Conservation (phyloP, 2,113 vertebrate species). For the Alectura lathami region DNA sequence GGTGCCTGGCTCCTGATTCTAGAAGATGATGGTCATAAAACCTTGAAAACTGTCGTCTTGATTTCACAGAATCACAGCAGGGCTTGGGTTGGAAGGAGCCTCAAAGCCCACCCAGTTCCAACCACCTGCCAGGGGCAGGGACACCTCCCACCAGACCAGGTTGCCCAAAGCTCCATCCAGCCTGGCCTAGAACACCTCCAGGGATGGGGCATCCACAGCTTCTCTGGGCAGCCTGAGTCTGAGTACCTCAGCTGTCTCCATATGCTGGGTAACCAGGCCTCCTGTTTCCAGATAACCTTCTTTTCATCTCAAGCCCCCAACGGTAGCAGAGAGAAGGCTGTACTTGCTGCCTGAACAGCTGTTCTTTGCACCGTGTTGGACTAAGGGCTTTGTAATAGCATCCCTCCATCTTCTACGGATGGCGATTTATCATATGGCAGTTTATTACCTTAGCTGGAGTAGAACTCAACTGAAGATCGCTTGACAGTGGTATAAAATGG, state of each 20-base stretch:
- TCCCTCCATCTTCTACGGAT: neutral
- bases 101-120: neutral
- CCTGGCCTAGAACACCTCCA: neutral
- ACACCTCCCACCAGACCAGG: neutral
- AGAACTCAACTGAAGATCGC: neutral
- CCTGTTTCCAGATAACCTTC: neutral
- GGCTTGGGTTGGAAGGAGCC: neutral
- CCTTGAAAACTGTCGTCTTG: neutral
- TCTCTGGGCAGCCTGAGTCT: neutral
- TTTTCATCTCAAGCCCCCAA: neutral
- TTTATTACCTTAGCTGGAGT: neutral
- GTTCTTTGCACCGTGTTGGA: neutral
- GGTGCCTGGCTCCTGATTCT: neutral
- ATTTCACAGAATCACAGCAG: neutral
- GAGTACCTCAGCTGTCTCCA: neutral
- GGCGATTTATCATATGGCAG: neutral
- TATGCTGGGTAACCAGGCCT: neutral
- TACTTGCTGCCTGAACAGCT: neutral
- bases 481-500: neutral
- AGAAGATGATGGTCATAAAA: neutral
- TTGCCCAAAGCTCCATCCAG: neutral
- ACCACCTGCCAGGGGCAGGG: neutral
- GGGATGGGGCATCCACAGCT: neutral
- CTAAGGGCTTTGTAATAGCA: neutral
- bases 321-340: neutral